phyloP scores from a whole-genome alignment of 2,888 invertebrate species.

The Cosmopolites sordidus region DNA sequence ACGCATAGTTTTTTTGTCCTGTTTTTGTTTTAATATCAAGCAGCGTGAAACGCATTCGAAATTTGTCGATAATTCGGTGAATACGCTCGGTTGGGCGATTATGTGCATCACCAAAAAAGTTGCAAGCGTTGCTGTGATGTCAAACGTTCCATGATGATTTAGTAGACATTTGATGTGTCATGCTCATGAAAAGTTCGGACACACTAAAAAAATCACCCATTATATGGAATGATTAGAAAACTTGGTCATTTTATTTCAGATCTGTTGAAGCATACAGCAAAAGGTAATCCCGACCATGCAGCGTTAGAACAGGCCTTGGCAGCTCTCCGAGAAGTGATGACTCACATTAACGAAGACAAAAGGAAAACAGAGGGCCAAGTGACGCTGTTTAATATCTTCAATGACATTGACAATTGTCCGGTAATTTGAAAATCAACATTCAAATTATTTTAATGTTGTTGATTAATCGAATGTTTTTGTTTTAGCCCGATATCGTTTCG shows the following conservation, averaged over 20 bases:
- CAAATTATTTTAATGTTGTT: slow-evolving; percentile 2
- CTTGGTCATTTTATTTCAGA: slow-evolving; percentile 54
- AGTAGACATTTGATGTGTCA: too few relatives aligned
- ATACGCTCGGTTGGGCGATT: too few relatives aligned
- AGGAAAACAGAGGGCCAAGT: slow-evolving; percentile 93
- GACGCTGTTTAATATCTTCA: slow-evolving; percentile 95
- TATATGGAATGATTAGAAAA: background rate
- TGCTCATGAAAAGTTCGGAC: too few relatives aligned
- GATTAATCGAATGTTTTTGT: slow-evolving; percentile 27
- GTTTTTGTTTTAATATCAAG: too few relatives aligned
- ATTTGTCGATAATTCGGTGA: too few relatives aligned
- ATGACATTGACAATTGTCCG: slow-evolving; percentile 97
- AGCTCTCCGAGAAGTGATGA: slow-evolving; percentile 89
- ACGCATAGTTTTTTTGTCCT: too few relatives aligned
- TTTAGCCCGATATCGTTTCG: slow-evolving; percentile 83
- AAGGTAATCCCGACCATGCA: slow-evolving; percentile 81
- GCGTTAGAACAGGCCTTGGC: slow-evolving; percentile 81
- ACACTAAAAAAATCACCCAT: too few relatives aligned
- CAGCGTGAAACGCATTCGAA: too few relatives aligned
- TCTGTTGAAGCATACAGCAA: slow-evolving; percentile 87
- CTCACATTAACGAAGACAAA: slow-evolving; percentile 96
- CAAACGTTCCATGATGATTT: too few relatives aligned
- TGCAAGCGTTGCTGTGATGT: too few relatives aligned
- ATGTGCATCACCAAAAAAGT: too few relatives aligned
- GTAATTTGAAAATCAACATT: slow-evolving; percentile 52